Percentiles rank a stretch among this genome's conserved stretches.
phyloP scores from a whole-genome alignment of 1,140 invertebrate genomes.

The Trinorchestia longiramus region DNA sequence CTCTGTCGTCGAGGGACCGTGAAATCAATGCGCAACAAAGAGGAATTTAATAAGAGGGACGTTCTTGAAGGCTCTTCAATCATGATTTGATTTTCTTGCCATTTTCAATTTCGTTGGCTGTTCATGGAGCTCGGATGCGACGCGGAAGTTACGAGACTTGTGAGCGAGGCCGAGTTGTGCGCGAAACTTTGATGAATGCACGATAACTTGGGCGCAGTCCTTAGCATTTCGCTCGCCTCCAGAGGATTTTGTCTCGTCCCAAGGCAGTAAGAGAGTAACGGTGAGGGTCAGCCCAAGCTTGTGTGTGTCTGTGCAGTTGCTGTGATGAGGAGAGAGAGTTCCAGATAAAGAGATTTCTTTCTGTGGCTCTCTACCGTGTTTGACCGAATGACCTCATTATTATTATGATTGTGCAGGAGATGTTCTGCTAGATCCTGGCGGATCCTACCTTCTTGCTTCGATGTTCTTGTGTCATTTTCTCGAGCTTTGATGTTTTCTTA shows the following conservation, averaged over 20 bases:
- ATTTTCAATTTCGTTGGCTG: neutral
- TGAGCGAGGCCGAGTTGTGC: neutral
- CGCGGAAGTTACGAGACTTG: neutral
- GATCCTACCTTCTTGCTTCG: neutral
- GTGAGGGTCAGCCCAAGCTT: conserved; percentile 41
- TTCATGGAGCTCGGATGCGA: neutral
- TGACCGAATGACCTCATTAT: conserved; percentile 50
- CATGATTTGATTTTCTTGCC: neutral
- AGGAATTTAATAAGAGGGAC: neutral
- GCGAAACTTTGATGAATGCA: neutral
- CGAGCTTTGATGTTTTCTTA: neutral
- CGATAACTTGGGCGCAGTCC: neutral
- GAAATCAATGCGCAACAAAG: neutral
- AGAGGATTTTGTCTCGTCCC: conserved; percentile 41
- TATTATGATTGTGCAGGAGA: neutral
- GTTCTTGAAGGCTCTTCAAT: neutral
- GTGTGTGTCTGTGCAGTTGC: neutral
- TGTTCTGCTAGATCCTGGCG: neutral
- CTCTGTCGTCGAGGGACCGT: too few species aligned
- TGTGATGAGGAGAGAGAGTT: neutral
- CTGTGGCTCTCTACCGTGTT: neutral
- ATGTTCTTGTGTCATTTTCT: neutral
- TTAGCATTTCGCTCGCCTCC: conserved; percentile 12
- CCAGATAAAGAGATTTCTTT: conserved; percentile 43
- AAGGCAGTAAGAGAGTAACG: conserved; percentile 22